A percentile compares a stretch with the other conserved stretches of the same genome.
Evolutionary conservation across 2,797 vertebrate species (phyloP).

Genomic region (Gorsachius magnificus): DNA sequence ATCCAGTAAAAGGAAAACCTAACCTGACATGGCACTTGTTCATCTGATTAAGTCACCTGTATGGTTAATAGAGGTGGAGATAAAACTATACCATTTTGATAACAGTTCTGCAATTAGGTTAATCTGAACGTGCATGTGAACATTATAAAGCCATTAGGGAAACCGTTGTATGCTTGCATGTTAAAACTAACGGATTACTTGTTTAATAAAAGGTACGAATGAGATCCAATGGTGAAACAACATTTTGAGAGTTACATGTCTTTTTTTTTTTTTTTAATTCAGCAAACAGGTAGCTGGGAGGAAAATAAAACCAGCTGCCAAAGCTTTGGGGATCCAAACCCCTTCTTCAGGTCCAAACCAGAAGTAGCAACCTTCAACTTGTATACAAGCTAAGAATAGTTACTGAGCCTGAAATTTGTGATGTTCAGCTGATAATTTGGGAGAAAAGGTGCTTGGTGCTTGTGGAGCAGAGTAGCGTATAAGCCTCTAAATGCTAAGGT

Average conservation of each 20-base stretch:
- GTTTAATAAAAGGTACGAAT: background rate
- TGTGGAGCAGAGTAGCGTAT: background rate
- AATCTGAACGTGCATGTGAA: background rate
- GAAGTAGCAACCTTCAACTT: background rate
- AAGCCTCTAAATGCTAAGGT: background rate
- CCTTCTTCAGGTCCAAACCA: background rate
- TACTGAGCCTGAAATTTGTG: background rate
- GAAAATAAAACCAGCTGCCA: background rate
- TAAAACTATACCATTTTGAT: conserved; percentile 14
- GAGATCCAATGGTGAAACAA: background rate
- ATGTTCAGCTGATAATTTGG: background rate
- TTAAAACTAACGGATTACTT: background rate
- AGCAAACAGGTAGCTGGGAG: background rate
- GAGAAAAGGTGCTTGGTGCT: background rate
- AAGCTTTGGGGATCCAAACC: background rate
- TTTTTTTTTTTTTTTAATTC: background rate
- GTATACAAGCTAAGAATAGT: background rate
- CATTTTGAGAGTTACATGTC: background rate
- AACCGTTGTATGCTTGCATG: background rate
- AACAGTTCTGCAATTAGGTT: conserved; percentile 19
- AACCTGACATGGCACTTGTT: background rate
- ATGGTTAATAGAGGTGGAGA: background rate
- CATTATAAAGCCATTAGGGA: background rate
- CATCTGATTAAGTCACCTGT: conserved; percentile 4
- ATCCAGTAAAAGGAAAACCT: background rate